A percentile compares a stretch with the other conserved stretches of the same genome.
These are phyloP conservation scores for Styela plicata DNA, from an alignment of 23 tunicate genomes.

Conservation along the genomic window DNA sequence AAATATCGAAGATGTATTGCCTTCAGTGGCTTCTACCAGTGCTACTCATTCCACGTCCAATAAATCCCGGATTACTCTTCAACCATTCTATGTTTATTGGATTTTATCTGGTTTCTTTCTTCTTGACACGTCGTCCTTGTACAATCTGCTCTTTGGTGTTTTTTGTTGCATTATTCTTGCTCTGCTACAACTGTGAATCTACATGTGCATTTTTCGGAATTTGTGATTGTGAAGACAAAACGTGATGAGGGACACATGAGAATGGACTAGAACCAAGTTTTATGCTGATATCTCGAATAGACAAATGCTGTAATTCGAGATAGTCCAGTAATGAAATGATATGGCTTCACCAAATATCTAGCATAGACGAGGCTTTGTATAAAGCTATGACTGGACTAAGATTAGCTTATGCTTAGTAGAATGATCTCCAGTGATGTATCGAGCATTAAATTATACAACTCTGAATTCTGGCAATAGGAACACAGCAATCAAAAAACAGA, in stretches of 20 bases:
- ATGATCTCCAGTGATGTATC: no score
- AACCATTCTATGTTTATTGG: conserved; percentile 23
- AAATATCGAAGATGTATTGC: conserved; percentile 18
- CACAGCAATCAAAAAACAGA: no score
- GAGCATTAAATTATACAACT: no score
- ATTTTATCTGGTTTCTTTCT: conserved; percentile 5
- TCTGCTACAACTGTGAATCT: conserved; percentile 18
- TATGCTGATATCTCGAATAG: no score
- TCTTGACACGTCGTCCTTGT: conserved; percentile 10
- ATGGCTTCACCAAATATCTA: no score
- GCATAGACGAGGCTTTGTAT: no score
- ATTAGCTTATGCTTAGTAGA: no score
- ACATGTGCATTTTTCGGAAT: neutral
- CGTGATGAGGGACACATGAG: neutral
- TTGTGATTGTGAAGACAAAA: neutral
- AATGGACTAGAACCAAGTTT: no score
- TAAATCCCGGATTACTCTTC: conserved; percentile 1
- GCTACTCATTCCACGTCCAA: conserved; percentile 5
- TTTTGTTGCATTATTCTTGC: conserved; percentile 4
- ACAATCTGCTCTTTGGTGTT: conserved; percentile 5
- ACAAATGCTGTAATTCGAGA: no score
- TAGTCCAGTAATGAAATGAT: no score
- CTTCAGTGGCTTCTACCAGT: conserved; percentile 16
- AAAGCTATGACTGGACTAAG: no score
- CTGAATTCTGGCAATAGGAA: no score